Conservation (phyloP, 2,113 vertebrate species). For the Phrynosoma platyrhinos region DNA sequence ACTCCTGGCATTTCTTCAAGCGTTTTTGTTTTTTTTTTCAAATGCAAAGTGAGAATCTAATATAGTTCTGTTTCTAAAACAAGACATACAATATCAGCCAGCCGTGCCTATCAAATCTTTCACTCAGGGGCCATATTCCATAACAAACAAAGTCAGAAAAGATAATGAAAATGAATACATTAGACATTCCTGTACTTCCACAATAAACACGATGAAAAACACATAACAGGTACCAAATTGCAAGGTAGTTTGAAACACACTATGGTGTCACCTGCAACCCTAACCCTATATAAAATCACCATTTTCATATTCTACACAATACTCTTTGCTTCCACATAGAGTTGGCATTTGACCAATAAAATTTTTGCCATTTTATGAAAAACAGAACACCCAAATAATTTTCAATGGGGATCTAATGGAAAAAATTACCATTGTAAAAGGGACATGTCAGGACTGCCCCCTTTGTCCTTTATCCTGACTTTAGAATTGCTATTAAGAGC, state of each 20-base stretch:
- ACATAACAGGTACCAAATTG: slow-evolving; percentile 14
- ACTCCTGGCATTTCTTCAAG: background rate
- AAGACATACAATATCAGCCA: background rate
- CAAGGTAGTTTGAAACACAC: background rate
- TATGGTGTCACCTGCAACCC: background rate
- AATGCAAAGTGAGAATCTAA: background rate
- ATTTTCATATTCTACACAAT: background rate
- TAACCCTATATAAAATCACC: background rate
- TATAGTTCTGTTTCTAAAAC: background rate
- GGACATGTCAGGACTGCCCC: no score
- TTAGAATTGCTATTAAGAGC: no score
- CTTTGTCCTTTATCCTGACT: no score
- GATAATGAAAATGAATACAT: background rate
- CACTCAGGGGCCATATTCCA: background rate
- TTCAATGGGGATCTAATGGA: no score
- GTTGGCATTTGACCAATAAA: background rate
- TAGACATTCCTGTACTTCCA: background rate
- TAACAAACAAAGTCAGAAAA: background rate
- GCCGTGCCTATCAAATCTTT: background rate
- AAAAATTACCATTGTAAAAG: no score
- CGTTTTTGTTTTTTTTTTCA: background rate
- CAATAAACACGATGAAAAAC: background rate
- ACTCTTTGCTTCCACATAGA: background rate
- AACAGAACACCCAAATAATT: no score
- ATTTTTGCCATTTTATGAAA: background rate